A percentile compares a stretch with the other conserved stretches of the same genome.
Evolutionary conservation across 2,797 vertebrate species (phyloP).

Genomic region (Vespertilio murinus): DNA sequence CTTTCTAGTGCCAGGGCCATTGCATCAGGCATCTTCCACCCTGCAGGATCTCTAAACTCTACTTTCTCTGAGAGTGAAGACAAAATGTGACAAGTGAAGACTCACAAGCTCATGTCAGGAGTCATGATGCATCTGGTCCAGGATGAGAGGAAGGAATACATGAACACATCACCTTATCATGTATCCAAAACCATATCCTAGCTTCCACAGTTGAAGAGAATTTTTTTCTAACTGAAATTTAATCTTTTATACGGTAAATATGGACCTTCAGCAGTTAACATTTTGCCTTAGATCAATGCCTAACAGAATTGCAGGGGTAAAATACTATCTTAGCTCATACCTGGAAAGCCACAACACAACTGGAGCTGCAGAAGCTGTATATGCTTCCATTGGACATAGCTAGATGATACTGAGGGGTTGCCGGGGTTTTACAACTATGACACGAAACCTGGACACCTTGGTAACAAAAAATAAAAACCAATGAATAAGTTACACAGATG

Average conservation of each 20-base stretch:
- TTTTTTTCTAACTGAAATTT: slow-evolving; percentile 21
- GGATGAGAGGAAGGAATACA: background rate
- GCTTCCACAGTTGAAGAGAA: background rate
- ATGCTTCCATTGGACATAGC: slow-evolving; percentile 97
- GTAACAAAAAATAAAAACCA: slow-evolving; percentile 55
- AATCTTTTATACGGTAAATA: background rate
- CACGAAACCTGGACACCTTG: slow-evolving; percentile 92
- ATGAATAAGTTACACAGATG: background rate
- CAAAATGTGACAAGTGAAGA: background rate
- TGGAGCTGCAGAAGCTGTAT: slow-evolving; percentile 96
- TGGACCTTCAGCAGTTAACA: background rate
- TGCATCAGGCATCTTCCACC: background rate
- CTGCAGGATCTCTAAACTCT: background rate
- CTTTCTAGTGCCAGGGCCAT: background rate
- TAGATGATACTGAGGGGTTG: slow-evolving; percentile 93
- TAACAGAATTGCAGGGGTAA: background rate
- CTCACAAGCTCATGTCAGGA: background rate
- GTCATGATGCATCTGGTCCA: background rate
- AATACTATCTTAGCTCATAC: slow-evolving; percentile 80
- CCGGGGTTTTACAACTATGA: slow-evolving; percentile 90
- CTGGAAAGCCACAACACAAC: slow-evolving; percentile 94
- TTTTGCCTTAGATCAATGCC: background rate
- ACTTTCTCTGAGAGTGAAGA: background rate
- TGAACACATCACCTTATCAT: background rate
- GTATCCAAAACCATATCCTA: slow-evolving; percentile 7